These are phyloP conservation scores for Syngnathus acus DNA, from an alignment of 2,797 vertebrate species.

Conservation along the genomic window DNA sequence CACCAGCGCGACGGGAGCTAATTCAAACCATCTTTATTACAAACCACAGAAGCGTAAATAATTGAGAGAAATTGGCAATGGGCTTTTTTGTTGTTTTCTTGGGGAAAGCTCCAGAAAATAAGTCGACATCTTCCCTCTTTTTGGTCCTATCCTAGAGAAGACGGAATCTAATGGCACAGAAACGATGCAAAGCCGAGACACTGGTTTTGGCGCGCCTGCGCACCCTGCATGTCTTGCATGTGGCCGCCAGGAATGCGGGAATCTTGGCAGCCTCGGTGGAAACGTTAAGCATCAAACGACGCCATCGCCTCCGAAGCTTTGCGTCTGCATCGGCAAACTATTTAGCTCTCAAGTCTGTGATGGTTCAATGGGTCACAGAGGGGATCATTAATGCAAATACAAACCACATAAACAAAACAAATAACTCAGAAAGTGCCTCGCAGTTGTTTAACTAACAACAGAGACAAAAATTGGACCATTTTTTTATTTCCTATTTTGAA, in stretches of 20 bases:
- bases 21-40: conserved; percentile 66
- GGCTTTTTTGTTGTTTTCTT: conserved; percentile 28
- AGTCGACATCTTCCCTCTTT: conserved; percentile 52
- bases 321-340: conserved; percentile 19
- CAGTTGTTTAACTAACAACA: background rate
- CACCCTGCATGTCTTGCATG: conserved; percentile 54
- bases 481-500: background rate
- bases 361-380: conserved; percentile 19
- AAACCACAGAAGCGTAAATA: conserved; percentile 75
- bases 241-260: conserved; percentile 42
- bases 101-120: conserved; percentile 67
- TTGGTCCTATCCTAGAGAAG: conserved; percentile 44
- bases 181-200: conserved; percentile 48
- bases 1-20: conserved; percentile 45
- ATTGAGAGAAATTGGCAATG: conserved; percentile 69
- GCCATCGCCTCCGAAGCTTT: conserved; percentile 21
- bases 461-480: background rate
- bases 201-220: conserved; percentile 50
- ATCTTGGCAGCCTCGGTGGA: conserved; percentile 54
- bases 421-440: background rate
- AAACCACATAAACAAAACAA: background rate
- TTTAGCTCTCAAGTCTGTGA: conserved; percentile 27
- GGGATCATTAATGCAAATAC: conserved; percentile 12
- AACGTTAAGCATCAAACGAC: conserved; percentile 57
- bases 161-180: conserved; percentile 47